phyloP scores from a whole-genome alignment of 2,888 invertebrate species.

The Aquatica leii region DNA sequence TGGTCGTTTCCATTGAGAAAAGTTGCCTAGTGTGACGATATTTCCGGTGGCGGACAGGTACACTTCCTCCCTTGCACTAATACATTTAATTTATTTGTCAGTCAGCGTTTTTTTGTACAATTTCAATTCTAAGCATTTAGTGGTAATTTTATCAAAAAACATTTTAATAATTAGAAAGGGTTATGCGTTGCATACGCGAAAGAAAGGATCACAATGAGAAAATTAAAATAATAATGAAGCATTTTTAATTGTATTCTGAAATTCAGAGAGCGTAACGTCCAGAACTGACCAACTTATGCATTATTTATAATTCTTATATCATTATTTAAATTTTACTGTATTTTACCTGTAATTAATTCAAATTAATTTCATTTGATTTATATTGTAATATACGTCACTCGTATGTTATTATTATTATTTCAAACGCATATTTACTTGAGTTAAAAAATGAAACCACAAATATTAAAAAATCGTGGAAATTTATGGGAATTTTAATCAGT shows the following conservation, averaged over 20 bases:
- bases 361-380: slow-evolving; percentile 21
- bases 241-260: slow-evolving; percentile 53
- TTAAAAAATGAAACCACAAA: too few species aligned
- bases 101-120: slow-evolving; percentile 1
- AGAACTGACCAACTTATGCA: slow-evolving; percentile 36
- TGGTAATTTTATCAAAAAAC: background rate
- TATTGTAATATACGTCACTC: background rate
- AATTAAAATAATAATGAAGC: slow-evolving; percentile 56
- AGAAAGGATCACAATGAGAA: slow-evolving; percentile 46
- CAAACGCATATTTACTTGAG: too few species aligned
- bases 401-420: too few species aligned
- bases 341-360: slow-evolving; percentile 26
- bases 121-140: background rate
- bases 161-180: background rate
- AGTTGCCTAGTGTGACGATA: slow-evolving; percentile 56
- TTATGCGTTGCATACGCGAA: slow-evolving; percentile 42
- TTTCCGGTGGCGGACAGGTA: slow-evolving; percentile 55
- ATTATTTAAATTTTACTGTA: slow-evolving; percentile 25
- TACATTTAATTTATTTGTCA: slow-evolving; percentile 33
- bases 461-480: too few species aligned
- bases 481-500: too few species aligned
- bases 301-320: slow-evolving; percentile 33
- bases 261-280: slow-evolving; percentile 49
- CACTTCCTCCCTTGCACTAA: slow-evolving; percentile 46
- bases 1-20: slow-evolving; percentile 57